Percentiles rank a stretch among this genome's conserved stretches.
phyloP scores from a whole-genome alignment of 2,888 invertebrate species.

The Oligia fasciuncula region DNA sequence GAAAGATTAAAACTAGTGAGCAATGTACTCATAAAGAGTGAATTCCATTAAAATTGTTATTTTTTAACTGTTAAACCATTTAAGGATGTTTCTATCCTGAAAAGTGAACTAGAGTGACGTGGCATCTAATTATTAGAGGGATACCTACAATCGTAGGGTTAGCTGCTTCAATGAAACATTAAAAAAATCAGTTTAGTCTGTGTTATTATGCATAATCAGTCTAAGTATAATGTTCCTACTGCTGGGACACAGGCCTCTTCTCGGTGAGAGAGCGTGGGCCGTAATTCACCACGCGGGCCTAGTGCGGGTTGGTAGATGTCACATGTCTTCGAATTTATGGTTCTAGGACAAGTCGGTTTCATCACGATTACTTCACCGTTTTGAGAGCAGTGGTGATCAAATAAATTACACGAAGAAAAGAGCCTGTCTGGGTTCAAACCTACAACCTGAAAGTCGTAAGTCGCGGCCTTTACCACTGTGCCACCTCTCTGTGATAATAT shows the following conservation, averaged over 20 bases:
- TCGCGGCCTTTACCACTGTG: too few relatives aligned
- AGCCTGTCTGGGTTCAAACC: too few relatives aligned
- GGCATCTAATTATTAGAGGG: not conserved
- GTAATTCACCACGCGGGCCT: too few relatives aligned
- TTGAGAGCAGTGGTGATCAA: not conserved
- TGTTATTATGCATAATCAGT: not conserved
- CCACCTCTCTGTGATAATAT: not conserved
- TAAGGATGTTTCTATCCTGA: not conserved
- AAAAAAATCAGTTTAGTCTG: not conserved
- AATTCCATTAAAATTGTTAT: constrained; percentile 6
- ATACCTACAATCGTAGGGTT: not conserved
- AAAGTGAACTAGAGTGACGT: constrained; percentile 1
- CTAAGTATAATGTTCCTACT: too few relatives aligned
- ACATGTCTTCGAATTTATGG: too few relatives aligned
- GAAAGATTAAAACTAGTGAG: constrained; percentile 37
- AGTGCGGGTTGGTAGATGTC: too few relatives aligned
- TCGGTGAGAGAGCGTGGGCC: too few relatives aligned
- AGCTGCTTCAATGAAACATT: not conserved
- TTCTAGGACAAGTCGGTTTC: too few relatives aligned
- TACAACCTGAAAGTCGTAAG: too few relatives aligned
- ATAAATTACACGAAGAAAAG: not conserved
- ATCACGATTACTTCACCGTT: not conserved
- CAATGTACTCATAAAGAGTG: constrained; percentile 23
- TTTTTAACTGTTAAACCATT: not conserved
- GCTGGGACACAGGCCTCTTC: too few relatives aligned